Conservation (phyloP, 2,113 vertebrate species). For the Charadrius vociferus region DNA sequence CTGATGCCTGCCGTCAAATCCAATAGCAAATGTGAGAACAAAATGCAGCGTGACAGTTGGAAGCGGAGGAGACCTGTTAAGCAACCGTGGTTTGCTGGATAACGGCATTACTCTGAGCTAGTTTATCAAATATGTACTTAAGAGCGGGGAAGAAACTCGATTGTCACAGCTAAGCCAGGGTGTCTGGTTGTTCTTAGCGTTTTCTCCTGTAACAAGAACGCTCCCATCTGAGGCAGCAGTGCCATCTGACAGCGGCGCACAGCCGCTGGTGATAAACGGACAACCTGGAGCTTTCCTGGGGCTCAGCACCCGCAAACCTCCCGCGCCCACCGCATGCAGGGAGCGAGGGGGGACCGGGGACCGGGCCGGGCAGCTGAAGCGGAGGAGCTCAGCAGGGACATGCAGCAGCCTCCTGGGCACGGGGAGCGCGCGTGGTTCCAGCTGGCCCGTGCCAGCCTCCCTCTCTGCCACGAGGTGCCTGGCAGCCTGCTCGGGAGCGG, state of each 20-base stretch:
- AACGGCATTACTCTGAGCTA: not conserved
- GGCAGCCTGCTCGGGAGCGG: not conserved
- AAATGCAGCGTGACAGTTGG: not conserved
- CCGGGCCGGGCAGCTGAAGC: not conserved
- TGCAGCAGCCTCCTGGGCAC: not conserved
- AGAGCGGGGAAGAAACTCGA: not conserved
- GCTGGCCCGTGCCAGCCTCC: not conserved
- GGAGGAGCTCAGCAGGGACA: rapidly evolving
- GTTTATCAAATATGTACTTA: not conserved
- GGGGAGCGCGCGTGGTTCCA: rapidly evolving
- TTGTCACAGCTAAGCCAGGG: not conserved
- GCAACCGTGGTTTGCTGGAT: not conserved
- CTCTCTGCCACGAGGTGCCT: not conserved
- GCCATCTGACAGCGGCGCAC: not conserved
- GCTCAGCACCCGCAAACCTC: not conserved
- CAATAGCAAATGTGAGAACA: not conserved
- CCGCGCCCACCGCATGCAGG: too few species aligned
- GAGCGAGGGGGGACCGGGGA: not conserved
- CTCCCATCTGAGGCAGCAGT: not conserved
- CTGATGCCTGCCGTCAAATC: not conserved
- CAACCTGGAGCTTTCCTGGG: rapidly evolving
- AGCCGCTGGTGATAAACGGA: rapidly evolving
- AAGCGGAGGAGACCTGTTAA: not conserved
- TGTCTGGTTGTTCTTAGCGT: not conserved
- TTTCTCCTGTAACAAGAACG: not conserved